Conservation (phyloP, 1,140 invertebrate genomes). For the Phymorhynchus buccinoides region DNA sequence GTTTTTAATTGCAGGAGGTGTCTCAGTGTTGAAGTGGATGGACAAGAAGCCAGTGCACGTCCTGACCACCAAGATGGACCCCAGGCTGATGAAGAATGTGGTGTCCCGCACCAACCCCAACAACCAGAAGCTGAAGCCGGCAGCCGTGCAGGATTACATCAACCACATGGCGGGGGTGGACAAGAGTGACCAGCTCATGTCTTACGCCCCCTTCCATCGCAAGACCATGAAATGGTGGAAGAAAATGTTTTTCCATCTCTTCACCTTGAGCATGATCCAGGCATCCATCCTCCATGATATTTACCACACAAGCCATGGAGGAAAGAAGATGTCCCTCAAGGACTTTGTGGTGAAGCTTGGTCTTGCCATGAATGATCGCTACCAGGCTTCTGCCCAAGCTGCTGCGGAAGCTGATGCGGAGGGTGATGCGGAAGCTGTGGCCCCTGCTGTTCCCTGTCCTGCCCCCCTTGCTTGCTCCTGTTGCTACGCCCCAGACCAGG, state of each 20-base stretch:
- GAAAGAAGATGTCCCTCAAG: background rate
- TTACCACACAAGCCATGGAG: background rate
- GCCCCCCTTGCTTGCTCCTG: background rate
- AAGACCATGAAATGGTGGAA: conserved; percentile 24
- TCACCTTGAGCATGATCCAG: conserved; percentile 1
- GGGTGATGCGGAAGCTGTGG: background rate
- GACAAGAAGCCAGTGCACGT: background rate
- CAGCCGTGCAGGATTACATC: conserved; percentile 32
- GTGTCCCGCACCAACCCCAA: too few species aligned
- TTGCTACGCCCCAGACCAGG: background rate
- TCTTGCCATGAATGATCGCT: background rate
- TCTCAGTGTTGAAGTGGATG: background rate
- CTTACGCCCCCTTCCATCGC: conserved; percentile 29
- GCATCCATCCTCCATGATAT: background rate
- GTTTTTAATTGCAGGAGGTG: background rate
- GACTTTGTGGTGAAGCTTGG: background rate
- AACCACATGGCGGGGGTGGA: conserved; percentile 45
- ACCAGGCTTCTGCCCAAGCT: background rate
- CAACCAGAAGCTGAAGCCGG: too few species aligned
- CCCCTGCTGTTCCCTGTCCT: background rate
- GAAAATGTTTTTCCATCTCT: conserved; percentile 24
- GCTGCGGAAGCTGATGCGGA: background rate
- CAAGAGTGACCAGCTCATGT: conserved; percentile 44
- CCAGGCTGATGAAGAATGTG: background rate
- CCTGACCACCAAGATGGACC: background rate